Conservation (phyloP, 2,888 invertebrate genomes). For the Meloe dianella region DNA sequence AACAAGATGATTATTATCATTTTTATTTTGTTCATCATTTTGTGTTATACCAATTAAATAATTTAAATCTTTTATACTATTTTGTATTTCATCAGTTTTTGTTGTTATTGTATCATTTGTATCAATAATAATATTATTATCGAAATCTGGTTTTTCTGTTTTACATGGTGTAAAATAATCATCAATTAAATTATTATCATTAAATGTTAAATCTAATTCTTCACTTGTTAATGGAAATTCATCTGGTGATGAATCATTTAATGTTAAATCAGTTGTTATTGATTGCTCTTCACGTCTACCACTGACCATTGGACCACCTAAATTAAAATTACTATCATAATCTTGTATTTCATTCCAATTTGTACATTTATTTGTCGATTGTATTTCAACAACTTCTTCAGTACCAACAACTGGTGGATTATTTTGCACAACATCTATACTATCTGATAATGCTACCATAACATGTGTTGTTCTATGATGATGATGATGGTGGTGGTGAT, state of each 20-base stretch:
- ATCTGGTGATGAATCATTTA: constrained; percentile 5
- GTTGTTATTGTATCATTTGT: constrained; percentile 13
- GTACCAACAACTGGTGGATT: background rate
- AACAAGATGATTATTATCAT: background rate
- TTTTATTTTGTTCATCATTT: constrained; percentile 11
- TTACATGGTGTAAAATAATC: constrained; percentile 19
- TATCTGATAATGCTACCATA: constrained; percentile 12
- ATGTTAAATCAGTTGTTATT: constrained; percentile 11
- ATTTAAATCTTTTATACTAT: constrained; percentile 18
- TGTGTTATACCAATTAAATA: constrained; percentile 20
- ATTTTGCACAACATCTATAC: constrained; percentile 9
- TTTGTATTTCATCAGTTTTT: constrained; percentile 23
- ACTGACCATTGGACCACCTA: constrained; percentile 16
- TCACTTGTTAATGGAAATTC: constrained; percentile 8
- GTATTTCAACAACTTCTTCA: constrained; percentile 13
- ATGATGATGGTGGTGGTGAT: background rate
- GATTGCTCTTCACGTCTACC: constrained; percentile 13
- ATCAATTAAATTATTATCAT: constrained; percentile 15
- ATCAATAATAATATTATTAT: constrained; percentile 17
- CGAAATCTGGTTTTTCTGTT: constrained; percentile 23
- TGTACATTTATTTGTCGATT: too few relatives aligned
- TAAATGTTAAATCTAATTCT: constrained; percentile 16
- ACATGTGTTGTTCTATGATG: constrained; percentile 22
- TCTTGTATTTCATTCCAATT: too few relatives aligned
- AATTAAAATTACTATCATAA: constrained; percentile 2